phyloP scores from a whole-genome alignment of 2,888 invertebrate species.

The Heliothis peltigera region DNA sequence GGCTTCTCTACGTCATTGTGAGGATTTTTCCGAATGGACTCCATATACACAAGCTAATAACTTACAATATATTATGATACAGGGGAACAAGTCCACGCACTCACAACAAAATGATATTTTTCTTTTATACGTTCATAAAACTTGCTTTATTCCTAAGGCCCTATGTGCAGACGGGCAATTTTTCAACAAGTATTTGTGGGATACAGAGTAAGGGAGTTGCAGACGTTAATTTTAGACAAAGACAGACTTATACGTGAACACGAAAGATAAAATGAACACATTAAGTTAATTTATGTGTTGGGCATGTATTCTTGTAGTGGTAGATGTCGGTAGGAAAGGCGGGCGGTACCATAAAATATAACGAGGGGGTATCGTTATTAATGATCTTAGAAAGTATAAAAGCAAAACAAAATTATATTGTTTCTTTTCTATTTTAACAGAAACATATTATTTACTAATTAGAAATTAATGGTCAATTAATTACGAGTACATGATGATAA shows the following conservation, averaged over 20 bases:
- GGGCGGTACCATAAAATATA: conserved; percentile 52
- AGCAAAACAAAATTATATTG: conserved; percentile 3
- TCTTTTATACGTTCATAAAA: conserved; percentile 63
- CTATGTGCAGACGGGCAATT: conserved; percentile 67
- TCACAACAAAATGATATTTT: conserved; percentile 71
- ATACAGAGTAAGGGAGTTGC: conserved; percentile 69
- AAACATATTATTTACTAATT: no score
- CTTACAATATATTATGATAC: conserved; percentile 69
- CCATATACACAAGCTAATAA: conserved; percentile 59
- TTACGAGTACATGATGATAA: no score
- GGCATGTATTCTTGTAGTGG: conserved; percentile 64
- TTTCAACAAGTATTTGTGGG: conserved; percentile 77
- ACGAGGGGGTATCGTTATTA: conserved; percentile 46
- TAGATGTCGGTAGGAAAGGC: conserved; percentile 43
- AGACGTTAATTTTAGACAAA: conserved; percentile 81
- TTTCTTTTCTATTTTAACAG: no score
- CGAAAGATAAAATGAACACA: conserved; percentile 75
- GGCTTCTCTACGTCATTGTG: conserved; percentile 40
- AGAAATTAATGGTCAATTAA: no score
- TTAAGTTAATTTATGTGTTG: conserved; percentile 80
- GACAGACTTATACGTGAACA: conserved; percentile 70
- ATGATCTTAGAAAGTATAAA: conserved; percentile 44
- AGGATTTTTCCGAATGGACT: conserved; percentile 57
- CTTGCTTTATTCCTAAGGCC: conserved; percentile 42
- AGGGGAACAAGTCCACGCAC: conserved; percentile 73